phyloP scores from a whole-genome alignment of 37 sponge, comb jelly and placozoan species.

The Bolinopsis microptera region DNA sequence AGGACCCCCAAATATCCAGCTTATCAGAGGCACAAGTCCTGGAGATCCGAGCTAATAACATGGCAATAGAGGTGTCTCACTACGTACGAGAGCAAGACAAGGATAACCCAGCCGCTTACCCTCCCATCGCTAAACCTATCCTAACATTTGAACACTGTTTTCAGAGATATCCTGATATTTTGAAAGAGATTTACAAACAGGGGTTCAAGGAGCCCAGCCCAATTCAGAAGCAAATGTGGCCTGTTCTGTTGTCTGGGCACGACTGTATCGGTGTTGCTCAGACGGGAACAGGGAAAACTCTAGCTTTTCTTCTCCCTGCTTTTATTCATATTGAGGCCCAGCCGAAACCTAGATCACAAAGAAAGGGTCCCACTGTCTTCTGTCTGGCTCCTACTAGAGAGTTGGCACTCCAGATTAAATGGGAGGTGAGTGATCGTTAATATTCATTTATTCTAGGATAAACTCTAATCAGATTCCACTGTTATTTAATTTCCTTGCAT shows the following conservation, averaged over 20 bases:
- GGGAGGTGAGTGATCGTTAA: constrained; percentile 72
- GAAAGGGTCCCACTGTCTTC: constrained; percentile 84
- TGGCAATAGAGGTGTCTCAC: constrained; percentile 64
- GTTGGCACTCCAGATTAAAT: constrained; percentile 91
- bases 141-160: constrained; percentile 84
- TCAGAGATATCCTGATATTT: constrained; percentile 77
- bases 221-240: constrained; percentile 94
- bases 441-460: too few species aligned
- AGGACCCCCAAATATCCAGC: constrained; percentile 9
- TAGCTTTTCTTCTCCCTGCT: constrained; percentile 94
- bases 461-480: too few species aligned
- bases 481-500: too few species aligned
- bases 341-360: constrained; percentile 72
- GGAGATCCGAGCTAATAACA: constrained; percentile 27
- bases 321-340: constrained; percentile 94
- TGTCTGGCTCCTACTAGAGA: constrained; percentile 92
- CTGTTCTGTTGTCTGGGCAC: constrained; percentile 83
- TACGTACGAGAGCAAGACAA: constrained; percentile 19
- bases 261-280: constrained; percentile 97
- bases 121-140: constrained; percentile 81
- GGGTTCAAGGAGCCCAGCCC: constrained; percentile 83
- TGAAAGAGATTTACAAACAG: constrained; percentile 73
- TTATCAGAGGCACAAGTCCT: background rate
- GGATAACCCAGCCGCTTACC: background rate
- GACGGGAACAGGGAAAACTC: constrained; percentile 98